phyloP scores from a whole-genome alignment of 2,113 vertebrate genomes.

The Elgaria multicarinata region DNA sequence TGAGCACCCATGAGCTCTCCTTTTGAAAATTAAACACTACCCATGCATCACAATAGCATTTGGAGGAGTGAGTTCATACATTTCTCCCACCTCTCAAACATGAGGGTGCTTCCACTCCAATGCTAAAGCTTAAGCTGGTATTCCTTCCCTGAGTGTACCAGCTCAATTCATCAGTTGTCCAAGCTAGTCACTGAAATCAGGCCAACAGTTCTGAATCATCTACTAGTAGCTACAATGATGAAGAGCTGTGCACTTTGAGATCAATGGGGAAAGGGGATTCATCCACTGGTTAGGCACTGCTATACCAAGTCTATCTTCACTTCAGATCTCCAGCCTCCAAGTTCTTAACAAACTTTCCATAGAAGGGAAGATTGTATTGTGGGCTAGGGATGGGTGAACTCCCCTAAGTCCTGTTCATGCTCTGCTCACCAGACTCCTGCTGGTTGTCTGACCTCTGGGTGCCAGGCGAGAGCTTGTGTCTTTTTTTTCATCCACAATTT shows the following conservation, averaged over 20 bases:
- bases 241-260: neutral
- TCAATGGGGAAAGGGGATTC: neutral
- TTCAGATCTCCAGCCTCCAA: neutral
- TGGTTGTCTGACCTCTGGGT: no score
- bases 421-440: no score
- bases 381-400: no score
- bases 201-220: neutral
- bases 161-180: neutral
- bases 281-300: neutral
- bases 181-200: neutral
- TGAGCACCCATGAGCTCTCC: neutral
- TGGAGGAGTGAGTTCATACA: neutral
- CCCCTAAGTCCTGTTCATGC: no score
- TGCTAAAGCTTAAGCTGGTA: neutral
- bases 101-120: neutral
- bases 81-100: neutral
- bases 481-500: no score
- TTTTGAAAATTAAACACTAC: neutral
- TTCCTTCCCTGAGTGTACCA: neutral
- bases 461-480: no score
- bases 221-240: neutral
- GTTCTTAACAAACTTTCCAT: neutral
- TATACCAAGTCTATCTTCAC: neutral
- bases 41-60: neutral
- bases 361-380: slow-evolving; percentile 12